Conservation (phyloP, 2,113 vertebrate species). For the Piprites chloris region DNA sequence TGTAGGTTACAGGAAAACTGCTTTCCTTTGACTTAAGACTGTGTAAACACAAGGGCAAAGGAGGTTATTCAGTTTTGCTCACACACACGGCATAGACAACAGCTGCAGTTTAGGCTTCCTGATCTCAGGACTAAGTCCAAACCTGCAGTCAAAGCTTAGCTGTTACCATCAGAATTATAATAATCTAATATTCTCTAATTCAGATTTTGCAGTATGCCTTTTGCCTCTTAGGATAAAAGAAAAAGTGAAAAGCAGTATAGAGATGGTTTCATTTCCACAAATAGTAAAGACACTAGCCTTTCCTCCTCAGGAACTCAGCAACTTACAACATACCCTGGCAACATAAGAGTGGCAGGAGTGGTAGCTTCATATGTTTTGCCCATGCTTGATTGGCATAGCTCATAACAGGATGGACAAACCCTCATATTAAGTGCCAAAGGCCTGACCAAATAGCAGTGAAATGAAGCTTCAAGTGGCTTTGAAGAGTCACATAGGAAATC, state of each 20-base stretch:
- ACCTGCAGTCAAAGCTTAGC: background rate
- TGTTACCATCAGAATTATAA: background rate
- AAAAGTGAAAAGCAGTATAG: background rate
- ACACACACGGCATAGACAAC: background rate
- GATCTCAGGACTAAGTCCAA: background rate
- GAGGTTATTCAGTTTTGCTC: background rate
- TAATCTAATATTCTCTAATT: background rate
- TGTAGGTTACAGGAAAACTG: background rate
- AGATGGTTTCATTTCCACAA: background rate
- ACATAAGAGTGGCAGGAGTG: background rate
- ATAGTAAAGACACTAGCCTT: background rate
- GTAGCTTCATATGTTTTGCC: background rate
- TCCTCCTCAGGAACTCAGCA: background rate
- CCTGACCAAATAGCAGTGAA: background rate
- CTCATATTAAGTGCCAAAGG: background rate
- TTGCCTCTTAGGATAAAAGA: background rate
- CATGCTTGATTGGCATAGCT: background rate
- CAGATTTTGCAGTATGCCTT: background rate
- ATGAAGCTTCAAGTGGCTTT: background rate
- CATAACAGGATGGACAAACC: background rate
- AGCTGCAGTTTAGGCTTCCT: background rate
- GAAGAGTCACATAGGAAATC: background rate
- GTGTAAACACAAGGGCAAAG: background rate
- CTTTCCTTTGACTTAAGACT: slow-evolving; percentile 25
- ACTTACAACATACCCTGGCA: background rate